Evolutionary conservation across 2,888 invertebrate species (phyloP).

Genomic region (Herminia tarsipennalis): DNA sequence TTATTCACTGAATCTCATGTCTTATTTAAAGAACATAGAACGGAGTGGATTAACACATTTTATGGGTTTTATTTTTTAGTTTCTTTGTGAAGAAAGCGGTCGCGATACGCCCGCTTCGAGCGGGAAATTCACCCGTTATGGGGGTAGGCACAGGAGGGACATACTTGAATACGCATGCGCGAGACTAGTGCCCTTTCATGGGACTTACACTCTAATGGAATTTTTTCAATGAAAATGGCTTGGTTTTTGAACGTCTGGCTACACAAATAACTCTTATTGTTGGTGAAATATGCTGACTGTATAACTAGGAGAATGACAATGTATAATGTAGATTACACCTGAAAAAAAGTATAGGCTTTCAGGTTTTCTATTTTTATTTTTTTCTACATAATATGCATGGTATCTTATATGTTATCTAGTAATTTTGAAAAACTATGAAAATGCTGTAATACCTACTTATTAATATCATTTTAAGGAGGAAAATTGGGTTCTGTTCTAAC

Average conservation of each 20-base stretch:
- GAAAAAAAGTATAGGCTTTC: no score
- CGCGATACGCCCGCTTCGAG: constrained; percentile 58
- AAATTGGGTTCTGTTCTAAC: no score
- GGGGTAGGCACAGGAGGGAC: constrained; percentile 50
- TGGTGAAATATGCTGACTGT: constrained; percentile 15
- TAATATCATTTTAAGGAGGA: no score
- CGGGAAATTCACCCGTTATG: constrained; percentile 59
- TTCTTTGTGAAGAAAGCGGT: constrained; percentile 44
- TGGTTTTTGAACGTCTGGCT: constrained; percentile 22
- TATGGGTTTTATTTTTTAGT: constrained; percentile 22
- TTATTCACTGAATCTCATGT: constrained; percentile 1
- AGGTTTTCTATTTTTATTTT: no score
- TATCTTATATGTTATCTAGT: no score
- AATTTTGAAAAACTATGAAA: no score
- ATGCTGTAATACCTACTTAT: no score
- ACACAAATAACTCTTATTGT: constrained; percentile 19
- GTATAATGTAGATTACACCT: not conserved
- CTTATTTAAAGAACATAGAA: constrained; percentile 11
- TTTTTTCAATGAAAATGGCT: constrained; percentile 53
- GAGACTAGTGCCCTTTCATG: constrained; percentile 26
- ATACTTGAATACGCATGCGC: constrained; percentile 66
- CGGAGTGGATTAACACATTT: constrained; percentile 19
- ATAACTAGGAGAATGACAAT: not conserved
- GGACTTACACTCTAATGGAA: constrained; percentile 35
- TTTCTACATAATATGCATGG: no score